Evolutionary conservation across 2,113 vertebrate genomes (phyloP).

Genomic region (Stigmatopora nigra): DNA sequence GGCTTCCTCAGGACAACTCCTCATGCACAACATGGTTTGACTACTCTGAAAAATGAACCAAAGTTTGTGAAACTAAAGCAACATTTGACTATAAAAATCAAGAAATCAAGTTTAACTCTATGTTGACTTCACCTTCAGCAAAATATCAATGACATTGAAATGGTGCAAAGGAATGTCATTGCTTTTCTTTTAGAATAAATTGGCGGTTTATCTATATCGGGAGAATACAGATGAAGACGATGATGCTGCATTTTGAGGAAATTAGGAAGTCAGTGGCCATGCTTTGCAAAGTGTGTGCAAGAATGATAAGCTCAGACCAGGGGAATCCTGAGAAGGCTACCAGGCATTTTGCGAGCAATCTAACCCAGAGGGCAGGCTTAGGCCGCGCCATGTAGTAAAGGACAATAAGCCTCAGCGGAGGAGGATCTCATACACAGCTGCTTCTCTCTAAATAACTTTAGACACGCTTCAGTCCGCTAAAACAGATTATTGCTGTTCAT

Average conservation of each 20-base stretch:
- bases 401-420: slow-evolving; percentile 61
- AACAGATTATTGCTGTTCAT: slow-evolving; percentile 67
- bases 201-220: slow-evolving; percentile 5
- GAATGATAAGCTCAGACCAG: slow-evolving; percentile 59
- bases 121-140: not conserved
- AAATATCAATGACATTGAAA: not conserved
- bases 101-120: not conserved
- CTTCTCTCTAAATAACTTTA: slow-evolving; percentile 58
- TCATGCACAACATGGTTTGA: too few relatives aligned
- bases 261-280: slow-evolving; percentile 24
- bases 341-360: slow-evolving; percentile 65
- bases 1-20: too few relatives aligned
- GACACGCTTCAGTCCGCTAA: slow-evolving; percentile 58
- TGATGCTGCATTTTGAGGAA: slow-evolving; percentile 21
- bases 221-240: slow-evolving; percentile 11
- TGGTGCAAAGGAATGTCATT: not conserved
- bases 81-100: not conserved
- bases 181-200: too few relatives aligned
- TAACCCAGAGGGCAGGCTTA: slow-evolving; percentile 66
- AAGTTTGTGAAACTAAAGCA: not conserved
- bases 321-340: slow-evolving; percentile 53
- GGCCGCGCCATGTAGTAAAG: slow-evolving; percentile 54
- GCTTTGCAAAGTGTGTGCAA: slow-evolving; percentile 42
- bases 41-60: not conserved
- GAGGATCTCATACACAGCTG: slow-evolving; percentile 54